Conservation (phyloP, 1,140 invertebrate genomes). For the Lepidurus packardi region DNA sequence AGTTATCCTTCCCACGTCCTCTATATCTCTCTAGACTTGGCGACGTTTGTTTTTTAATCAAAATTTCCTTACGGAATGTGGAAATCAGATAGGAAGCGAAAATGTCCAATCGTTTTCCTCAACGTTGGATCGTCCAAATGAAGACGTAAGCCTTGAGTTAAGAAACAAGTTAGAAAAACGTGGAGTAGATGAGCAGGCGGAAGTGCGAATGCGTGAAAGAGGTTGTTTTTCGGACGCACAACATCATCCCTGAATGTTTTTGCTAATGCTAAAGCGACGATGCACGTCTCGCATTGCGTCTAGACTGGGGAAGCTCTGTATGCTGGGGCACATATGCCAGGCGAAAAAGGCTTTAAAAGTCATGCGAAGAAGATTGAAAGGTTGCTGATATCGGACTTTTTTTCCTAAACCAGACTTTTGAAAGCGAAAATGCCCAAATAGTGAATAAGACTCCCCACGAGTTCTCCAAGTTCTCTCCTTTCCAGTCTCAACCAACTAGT, state of each 20-base stretch:
- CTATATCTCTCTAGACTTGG: too few species aligned
- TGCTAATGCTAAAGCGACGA: conserved; percentile 1
- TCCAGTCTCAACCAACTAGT: neutral
- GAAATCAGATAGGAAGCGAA: too few species aligned
- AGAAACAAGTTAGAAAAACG: too few species aligned
- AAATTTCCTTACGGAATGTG: too few species aligned
- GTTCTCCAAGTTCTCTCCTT: neutral
- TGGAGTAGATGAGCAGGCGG: neutral
- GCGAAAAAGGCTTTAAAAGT: neutral
- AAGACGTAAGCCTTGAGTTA: too few species aligned
- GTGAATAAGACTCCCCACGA: too few species aligned
- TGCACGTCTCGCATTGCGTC: conserved; percentile 15
- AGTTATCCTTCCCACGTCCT: too few species aligned
- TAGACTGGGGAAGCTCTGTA: neutral
- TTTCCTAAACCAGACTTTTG: neutral
- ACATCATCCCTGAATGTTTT: neutral
- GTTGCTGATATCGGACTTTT: neutral
- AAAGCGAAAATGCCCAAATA: neutral
- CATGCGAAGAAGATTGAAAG: neutral
- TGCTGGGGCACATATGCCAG: neutral
- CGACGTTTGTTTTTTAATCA: too few species aligned
- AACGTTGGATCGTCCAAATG: too few species aligned
- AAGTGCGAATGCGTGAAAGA: conserved; percentile 2
- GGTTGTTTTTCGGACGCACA: neutral
- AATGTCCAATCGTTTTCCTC: too few species aligned